Evolutionary conservation across 2,888 invertebrate genomes (phyloP).

Genomic region (Notocelia uddmanniana): DNA sequence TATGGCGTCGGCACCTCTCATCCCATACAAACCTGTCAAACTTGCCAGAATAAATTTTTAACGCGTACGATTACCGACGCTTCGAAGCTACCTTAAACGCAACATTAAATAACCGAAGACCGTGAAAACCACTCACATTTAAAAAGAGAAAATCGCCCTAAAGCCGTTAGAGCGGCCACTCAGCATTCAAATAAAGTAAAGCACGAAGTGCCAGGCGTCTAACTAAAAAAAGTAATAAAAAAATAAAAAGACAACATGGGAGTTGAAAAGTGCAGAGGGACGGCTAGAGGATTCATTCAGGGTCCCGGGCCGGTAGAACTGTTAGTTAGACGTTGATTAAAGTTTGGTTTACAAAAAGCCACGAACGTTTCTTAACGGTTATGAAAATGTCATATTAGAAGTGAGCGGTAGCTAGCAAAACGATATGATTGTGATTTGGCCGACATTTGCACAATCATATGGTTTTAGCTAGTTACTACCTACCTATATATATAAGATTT

Average conservation of each 20-base stretch:
- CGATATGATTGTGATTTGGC: too few species aligned
- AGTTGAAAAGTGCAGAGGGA: slow-evolving; percentile 67
- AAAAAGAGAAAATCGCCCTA: slow-evolving; percentile 33
- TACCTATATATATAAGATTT: too few species aligned
- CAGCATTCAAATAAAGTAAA: slow-evolving; percentile 46
- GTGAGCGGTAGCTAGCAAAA: too few species aligned
- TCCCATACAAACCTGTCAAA: too few species aligned
- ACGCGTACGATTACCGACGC: too few species aligned
- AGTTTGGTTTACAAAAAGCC: not conserved
- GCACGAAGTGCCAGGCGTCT: slow-evolving; percentile 45
- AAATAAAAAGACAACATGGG: slow-evolving; percentile 56
- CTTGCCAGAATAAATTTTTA: too few species aligned
- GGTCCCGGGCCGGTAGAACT: slow-evolving; percentile 53
- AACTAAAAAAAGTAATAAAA: slow-evolving; percentile 44
- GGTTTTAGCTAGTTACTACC: too few species aligned
- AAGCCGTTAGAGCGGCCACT: slow-evolving; percentile 43
- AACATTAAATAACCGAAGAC: slow-evolving; percentile 10
- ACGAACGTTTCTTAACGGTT: not conserved
- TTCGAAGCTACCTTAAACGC: not conserved
- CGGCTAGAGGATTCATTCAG: slow-evolving; percentile 67
- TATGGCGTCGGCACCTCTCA: too few species aligned
- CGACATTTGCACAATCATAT: too few species aligned
- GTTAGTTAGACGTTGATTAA: slow-evolving; percentile 43
- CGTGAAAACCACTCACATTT: slow-evolving; percentile 20
- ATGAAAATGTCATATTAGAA: too few species aligned